Base-by-base conservation (phyloP, 2,797 vertebrate genomes). In the Alauda arvensis region DNA sequence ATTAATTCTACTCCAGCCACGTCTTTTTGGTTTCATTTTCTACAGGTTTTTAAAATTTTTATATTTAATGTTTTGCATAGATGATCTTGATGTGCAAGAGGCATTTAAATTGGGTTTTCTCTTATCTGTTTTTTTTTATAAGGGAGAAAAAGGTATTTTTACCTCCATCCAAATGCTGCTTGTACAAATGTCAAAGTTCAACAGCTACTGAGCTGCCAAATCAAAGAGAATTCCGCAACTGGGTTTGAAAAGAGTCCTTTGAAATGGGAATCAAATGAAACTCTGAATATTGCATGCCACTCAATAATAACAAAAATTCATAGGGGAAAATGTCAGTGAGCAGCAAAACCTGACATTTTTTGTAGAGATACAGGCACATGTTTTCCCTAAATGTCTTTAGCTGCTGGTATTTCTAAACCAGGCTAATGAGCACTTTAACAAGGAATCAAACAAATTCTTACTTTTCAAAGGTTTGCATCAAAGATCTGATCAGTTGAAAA, bases 221-320 rank as follows among this genome's bases (percentile, higher is more conserved):
- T 75, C 62, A 79, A 93, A 87, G 59, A 80, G 42, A 86, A 87
- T 84, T 87, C 51, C 6, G 0, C 74, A 81, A 68, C 20, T 61
- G 23, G 8, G 10, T 84, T 40, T 91, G 84, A 82, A 92, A 70
- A 88, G 25, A 83, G 28, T 28, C 37, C 17, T 84, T 77, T 90
- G 85, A 89, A 84, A 89, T 63, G 8, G 11, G 77, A 85, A 79
- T 77, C 15, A 71, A 57, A 86, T 88, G 40, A 85, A 88, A 60
- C 82, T 77, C 69, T 91, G 67, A 77, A 87, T 92, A 87, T 65
- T 78, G 29, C 48, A 78, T 78, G 53, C 40, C 29, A 69, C 46
- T 88, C 76, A 76, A 42, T 65, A 90, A 71, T 63, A 89, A 71
- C 24, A 86, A 45, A 86, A 77, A 85, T 17, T 68, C 18, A 28